phyloP scores from a whole-genome alignment of 1,140 invertebrate species.

The Pteromalus puparum region DNA sequence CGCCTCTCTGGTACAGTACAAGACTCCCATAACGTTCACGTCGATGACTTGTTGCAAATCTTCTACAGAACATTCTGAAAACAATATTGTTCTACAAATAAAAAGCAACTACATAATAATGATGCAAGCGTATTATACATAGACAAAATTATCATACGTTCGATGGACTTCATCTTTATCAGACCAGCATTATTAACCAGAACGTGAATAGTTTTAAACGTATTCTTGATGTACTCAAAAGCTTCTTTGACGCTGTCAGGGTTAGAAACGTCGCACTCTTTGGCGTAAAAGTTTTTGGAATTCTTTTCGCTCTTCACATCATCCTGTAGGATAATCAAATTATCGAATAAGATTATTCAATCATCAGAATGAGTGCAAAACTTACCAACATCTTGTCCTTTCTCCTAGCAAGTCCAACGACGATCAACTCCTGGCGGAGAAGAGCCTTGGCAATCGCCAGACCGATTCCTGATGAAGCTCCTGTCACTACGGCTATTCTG shows the following conservation, averaged over 20 bases:
- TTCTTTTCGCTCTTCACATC: background rate
- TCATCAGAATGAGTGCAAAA: background rate
- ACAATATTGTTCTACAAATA: constrained; percentile 30
- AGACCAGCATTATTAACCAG: constrained; percentile 83
- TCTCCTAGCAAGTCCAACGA: constrained; percentile 5
- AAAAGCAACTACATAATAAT: background rate
- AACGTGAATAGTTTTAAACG: constrained; percentile 79
- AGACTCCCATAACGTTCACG: constrained; percentile 30
- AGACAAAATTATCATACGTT: constrained; percentile 57
- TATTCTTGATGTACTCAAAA: constrained; percentile 77
- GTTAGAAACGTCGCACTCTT: constrained; percentile 78
- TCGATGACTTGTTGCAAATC: constrained; percentile 9
- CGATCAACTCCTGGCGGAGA: background rate
- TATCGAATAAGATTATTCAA: background rate
- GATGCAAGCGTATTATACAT: no score
- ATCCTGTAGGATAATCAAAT: background rate
- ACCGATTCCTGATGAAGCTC: constrained; percentile 9
- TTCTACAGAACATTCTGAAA: constrained; percentile 23
- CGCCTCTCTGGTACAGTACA: constrained; percentile 23
- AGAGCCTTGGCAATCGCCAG: constrained; percentile 12
- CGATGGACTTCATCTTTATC: constrained; percentile 63
- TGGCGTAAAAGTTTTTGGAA: constrained; percentile 63
- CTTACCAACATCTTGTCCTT: constrained; percentile 19
- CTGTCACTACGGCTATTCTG: constrained; percentile 8
- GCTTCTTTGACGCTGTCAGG: constrained; percentile 77